Base-by-base conservation (phyloP, 1,140 invertebrate genomes). In the Heliconius hermathena region DNA sequence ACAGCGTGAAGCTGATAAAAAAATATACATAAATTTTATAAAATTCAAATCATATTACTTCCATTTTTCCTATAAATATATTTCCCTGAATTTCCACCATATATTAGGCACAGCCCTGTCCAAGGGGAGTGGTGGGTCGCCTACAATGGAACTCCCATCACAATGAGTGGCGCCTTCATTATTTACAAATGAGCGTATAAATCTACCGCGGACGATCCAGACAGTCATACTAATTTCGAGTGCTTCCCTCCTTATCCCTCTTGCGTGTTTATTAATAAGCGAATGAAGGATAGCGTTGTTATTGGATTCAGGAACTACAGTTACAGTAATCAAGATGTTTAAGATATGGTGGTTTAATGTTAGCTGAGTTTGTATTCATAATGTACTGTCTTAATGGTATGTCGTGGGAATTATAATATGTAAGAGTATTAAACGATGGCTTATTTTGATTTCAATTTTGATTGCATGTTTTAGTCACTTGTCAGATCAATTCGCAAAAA, bases 151-250 rank as follows among this genome's bases (percentile, higher is more conserved):
- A 88, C 82, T 88, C 84, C 82, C 83, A 89, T 91, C 86, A 90
- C 89, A 90, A 91, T 89, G 89, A 89, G 85, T 90, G 90, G 90
- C 90, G 89, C 88, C 90, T 89, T 88, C 87, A 90, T 91, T 91
- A 90, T 90, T 91, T 90, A 91, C 90, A 90, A 91, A 91, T 91
- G 90, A 91, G 83, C 83, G 90, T 86, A 91, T 91, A 89, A 90
- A 90, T 90, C 90, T 88, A 83, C 81, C 84, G 80, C 81, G 84
- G 88, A 91, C 84, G 85, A 90, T 87, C 83, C 82, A 81, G 79
- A 80, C 83, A 82, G 77, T 60, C 75, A 81, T 86, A 88, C 83
- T 87, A 87, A 84, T 87, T 85, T 86, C 83, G 71, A 80, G 85
- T 70, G 52, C 73, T 18, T 29, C 4, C 54, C 18, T 89, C 88